phyloP scores from a whole-genome alignment of 2,888 invertebrate genomes.

The Seira musarum region DNA sequence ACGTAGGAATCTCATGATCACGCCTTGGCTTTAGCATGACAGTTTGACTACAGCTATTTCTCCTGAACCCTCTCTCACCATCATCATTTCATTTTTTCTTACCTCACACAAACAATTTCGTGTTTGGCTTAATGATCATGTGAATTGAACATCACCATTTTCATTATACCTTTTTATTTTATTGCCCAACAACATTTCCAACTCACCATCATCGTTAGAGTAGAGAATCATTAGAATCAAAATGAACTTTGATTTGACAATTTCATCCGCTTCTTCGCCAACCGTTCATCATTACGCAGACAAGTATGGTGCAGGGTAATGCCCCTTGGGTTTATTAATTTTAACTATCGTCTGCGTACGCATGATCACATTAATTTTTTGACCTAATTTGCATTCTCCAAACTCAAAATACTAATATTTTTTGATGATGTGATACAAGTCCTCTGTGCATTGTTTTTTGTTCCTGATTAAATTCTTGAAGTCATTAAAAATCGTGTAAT shows the following conservation, averaged over 20 bases:
- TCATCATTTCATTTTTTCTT: not conserved
- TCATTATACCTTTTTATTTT: constrained; percentile 23
- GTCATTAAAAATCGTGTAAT: constrained; percentile 46
- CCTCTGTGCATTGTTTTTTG: constrained; percentile 4
- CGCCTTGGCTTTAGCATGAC: too few relatives aligned
- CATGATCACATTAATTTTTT: not conserved
- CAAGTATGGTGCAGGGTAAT: too few relatives aligned
- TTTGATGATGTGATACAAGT: too few relatives aligned
- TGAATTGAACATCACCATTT: constrained; percentile 8
- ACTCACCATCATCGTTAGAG: not conserved
- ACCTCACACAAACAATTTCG: not conserved
- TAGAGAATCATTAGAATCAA: constrained; percentile 49
- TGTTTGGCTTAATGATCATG: not conserved
- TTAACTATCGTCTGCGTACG: too few relatives aligned
- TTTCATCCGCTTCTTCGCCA: constrained; percentile 32
- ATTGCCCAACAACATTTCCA: constrained; percentile 27
- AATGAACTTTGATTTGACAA: constrained; percentile 49
- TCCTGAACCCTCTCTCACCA: not conserved
- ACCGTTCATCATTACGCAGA: not conserved
- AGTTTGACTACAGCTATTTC: not conserved
- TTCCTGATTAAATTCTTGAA: too few relatives aligned
- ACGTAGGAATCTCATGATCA: too few relatives aligned
- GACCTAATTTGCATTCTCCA: constrained; percentile 7
- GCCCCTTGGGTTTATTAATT: too few relatives aligned
- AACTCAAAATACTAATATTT: too few relatives aligned